Conservation (phyloP, 2,797 vertebrate genomes). For the Toxotes lorentzi region DNA sequence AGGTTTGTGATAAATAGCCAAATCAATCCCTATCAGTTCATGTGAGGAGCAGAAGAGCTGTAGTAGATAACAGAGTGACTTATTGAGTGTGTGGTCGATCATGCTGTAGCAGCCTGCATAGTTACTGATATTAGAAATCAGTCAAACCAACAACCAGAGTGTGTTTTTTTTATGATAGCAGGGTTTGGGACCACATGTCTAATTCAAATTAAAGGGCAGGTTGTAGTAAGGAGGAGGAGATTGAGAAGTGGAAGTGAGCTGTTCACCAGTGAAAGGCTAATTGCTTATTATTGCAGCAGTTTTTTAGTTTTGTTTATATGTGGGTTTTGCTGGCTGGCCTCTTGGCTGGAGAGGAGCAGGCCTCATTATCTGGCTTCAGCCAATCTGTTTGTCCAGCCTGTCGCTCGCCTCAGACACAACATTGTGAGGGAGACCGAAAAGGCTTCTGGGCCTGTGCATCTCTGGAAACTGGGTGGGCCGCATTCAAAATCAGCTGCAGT, state of each 20-base stretch:
- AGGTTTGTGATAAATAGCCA: slow-evolving; percentile 47
- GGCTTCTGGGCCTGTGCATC: slow-evolving; percentile 41
- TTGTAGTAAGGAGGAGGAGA: background rate
- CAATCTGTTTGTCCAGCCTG: slow-evolving; percentile 38
- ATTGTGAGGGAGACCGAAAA: slow-evolving; percentile 1
- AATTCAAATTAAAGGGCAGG: slow-evolving; percentile 10
- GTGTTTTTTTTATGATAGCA: slow-evolving; percentile 25
- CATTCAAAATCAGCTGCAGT: slow-evolving; percentile 62
- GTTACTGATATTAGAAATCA: slow-evolving; percentile 34
- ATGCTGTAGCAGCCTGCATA: slow-evolving; percentile 27
- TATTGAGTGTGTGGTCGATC: slow-evolving; percentile 38
- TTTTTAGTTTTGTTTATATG: slow-evolving; percentile 51
- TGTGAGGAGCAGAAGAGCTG: slow-evolving; percentile 15
- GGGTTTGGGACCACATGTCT: background rate
- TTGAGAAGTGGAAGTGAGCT: slow-evolving; percentile 15
- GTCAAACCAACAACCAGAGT: slow-evolving; percentile 30
- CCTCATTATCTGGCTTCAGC: slow-evolving; percentile 61
- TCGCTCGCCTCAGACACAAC: slow-evolving; percentile 37
- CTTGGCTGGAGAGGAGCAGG: slow-evolving; percentile 44
- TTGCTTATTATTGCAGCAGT: slow-evolving; percentile 61
- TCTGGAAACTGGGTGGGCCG: slow-evolving; percentile 45
- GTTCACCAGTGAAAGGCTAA: slow-evolving; percentile 46
- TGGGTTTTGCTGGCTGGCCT: slow-evolving; percentile 30
- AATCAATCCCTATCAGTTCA: slow-evolving; percentile 51
- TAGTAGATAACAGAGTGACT: slow-evolving; percentile 32